phyloP scores from a whole-genome alignment of 2,797 vertebrate species.

The Halcyon chelicuti region DNA sequence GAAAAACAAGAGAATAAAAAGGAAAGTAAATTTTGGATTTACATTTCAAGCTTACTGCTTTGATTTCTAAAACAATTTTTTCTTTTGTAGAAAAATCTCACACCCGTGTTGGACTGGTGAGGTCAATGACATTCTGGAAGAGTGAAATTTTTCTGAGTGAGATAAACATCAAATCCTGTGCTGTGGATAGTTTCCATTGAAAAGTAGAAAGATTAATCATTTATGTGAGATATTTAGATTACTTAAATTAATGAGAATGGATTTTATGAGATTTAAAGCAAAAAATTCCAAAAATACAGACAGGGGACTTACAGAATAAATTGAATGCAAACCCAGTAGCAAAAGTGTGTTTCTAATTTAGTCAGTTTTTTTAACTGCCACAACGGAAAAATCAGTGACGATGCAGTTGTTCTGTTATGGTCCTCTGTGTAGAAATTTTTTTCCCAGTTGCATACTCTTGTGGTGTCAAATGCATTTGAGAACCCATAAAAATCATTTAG shows the following conservation, averaged over 20 bases:
- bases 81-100: not conserved
- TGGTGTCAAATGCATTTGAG: not conserved
- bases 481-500: not conserved
- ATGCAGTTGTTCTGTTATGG: not conserved
- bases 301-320: not conserved
- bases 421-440: not conserved
- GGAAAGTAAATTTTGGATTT: not conserved
- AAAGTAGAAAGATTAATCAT: not conserved
- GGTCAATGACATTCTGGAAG: not conserved
- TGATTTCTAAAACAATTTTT: not conserved
- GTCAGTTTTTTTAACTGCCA: not conserved
- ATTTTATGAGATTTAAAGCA: slow-evolving; percentile 31
- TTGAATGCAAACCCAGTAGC: not conserved
- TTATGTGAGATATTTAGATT: not conserved
- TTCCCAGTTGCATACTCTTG: not conserved
- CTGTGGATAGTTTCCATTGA: not conserved
- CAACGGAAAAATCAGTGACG: not conserved
- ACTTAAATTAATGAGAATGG: slow-evolving; percentile 14
- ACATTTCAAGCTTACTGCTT: not conserved
- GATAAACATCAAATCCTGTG: not conserved
- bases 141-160: not conserved
- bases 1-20: not conserved
- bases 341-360: slow-evolving; percentile 56
- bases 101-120: not conserved
- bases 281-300: not conserved